A percentile compares a stretch with the other conserved stretches of the same genome.
phyloP scores from a whole-genome alignment of 2,797 vertebrate genomes.

The Gymnoscopelus braueri region DNA sequence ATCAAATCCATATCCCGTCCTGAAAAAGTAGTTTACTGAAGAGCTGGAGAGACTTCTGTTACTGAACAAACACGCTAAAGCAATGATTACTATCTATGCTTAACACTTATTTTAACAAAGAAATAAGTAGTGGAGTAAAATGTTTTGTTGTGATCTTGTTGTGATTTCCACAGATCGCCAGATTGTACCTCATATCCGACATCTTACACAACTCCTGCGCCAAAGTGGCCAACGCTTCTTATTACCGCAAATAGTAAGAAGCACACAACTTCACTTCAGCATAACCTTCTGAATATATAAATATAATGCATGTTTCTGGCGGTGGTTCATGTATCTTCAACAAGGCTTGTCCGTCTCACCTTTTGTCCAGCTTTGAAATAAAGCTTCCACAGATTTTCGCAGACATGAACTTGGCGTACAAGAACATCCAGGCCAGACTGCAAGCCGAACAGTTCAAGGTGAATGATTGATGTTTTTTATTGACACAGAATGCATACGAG shows the following conservation, averaged over 20 bases:
- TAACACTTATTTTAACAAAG: no score
- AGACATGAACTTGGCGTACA: slow-evolving; percentile 79
- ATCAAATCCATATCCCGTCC: no score
- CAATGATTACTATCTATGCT: no score
- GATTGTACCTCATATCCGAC: slow-evolving; percentile 84
- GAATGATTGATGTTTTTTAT: slow-evolving; percentile 4
- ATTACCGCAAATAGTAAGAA: slow-evolving; percentile 87
- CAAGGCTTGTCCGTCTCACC: slow-evolving; percentile 3
- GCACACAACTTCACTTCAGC: background rate
- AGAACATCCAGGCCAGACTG: slow-evolving; percentile 84
- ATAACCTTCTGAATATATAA: background rate
- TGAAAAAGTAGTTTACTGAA: no score
- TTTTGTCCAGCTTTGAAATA: slow-evolving; percentile 79
- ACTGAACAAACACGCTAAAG: no score
- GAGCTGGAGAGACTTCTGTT: no score
- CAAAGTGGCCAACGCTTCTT: slow-evolving; percentile 85
- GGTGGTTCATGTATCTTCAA: background rate
- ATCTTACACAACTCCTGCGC: slow-evolving; percentile 86
- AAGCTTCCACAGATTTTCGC: slow-evolving; percentile 83
- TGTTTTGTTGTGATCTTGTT: background rate
- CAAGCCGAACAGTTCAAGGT: slow-evolving; percentile 88
- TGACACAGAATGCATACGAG: background rate
- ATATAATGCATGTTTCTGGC: slow-evolving; percentile 1
- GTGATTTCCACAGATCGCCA: slow-evolving; percentile 73
- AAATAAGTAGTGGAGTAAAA: no score